Conservation (phyloP, 2,113 vertebrate species). For the Apodemus sylvaticus region DNA sequence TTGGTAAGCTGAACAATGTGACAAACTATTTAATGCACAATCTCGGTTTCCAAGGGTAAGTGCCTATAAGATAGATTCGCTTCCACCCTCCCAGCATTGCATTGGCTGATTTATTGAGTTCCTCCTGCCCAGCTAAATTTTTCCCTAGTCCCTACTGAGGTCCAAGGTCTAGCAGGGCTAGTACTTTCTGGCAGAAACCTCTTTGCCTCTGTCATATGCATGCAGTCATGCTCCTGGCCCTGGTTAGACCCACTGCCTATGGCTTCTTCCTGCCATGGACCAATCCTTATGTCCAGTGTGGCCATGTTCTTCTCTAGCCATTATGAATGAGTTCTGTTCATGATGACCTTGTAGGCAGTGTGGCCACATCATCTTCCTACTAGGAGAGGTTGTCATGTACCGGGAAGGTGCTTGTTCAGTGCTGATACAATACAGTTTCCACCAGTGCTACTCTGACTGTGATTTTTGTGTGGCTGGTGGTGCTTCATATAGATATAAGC, state of each 20-base stretch:
- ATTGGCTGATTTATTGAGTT: neutral
- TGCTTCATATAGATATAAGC: neutral
- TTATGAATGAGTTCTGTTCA: neutral
- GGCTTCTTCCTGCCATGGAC: no score
- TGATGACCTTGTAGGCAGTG: neutral
- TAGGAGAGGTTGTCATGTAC: neutral
- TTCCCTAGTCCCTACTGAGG: neutral
- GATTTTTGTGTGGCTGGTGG: fast-evolving
- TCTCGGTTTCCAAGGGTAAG: neutral
- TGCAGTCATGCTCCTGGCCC: neutral
- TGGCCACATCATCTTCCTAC: neutral
- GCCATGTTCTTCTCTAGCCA: neutral
- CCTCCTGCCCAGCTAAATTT: no score
- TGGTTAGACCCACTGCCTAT: fast-evolving
- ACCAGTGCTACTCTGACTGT: no score
- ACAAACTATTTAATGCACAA: neutral
- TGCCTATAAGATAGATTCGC: no score
- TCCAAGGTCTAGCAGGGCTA: neutral
- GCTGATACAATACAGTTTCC: neutral
- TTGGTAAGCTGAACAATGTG: neutral
- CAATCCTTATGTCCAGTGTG: neutral
- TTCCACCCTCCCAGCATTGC: no score
- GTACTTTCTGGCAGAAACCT: neutral
- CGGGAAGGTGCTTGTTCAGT: neutral
- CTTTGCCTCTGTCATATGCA: fast-evolving